These are phyloP conservation scores for Macrochelys suwanniensis DNA, from an alignment of 2,797 vertebrate genomes.

Conservation along the genomic window DNA sequence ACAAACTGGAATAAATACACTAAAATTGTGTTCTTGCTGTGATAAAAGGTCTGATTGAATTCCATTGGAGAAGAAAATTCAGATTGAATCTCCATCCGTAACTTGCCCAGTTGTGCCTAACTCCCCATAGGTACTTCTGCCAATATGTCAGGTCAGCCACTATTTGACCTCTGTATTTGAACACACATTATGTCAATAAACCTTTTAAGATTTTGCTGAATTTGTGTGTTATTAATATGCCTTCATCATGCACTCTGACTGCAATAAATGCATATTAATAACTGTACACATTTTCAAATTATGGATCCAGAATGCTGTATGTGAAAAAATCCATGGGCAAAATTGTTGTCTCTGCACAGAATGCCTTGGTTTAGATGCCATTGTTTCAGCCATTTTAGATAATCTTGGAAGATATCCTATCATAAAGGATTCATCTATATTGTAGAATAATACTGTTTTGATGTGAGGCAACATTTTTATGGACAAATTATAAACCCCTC, in stretches of 20 bases:
- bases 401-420: not conserved
- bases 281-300: not conserved
- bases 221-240: not conserved
- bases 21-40: not conserved
- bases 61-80: not conserved
- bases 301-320: not conserved
- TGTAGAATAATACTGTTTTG: not conserved
- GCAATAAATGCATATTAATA: not conserved
- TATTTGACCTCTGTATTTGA: not conserved
- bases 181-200: not conserved
- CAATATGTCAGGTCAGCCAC: not conserved
- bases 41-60: not conserved
- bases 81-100: not conserved
- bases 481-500: not conserved
- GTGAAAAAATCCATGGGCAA: not conserved
- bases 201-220: not conserved
- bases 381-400: not conserved
- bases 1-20: not conserved
- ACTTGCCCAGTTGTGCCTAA: not conserved
- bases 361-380: not conserved
- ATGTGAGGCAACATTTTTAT: not conserved
- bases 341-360: not conserved
- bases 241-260: not conserved
- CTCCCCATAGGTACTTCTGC: not conserved
- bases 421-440: not conserved